Evolutionary conservation across 1,140 invertebrate genomes (phyloP), one percentile per base, ranked within the genome.

Genomic region (Druon quercuslanigerum): DNA sequence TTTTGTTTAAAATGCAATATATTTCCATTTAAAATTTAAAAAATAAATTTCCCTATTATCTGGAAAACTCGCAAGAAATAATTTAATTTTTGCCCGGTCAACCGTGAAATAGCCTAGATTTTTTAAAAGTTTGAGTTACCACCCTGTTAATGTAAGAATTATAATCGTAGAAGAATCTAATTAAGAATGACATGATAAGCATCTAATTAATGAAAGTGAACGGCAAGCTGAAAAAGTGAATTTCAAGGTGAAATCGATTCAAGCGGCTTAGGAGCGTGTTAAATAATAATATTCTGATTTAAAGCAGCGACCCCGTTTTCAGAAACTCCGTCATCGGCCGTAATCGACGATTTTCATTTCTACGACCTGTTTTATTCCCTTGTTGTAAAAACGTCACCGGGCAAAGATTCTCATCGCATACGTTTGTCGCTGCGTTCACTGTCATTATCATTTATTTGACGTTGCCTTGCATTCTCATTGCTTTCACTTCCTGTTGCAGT

Each of bases 371-470:
- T 66, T 66, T 66, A 40, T 40, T 57, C 19, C 16, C 33, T 66
- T 20, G 57, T 66, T 40, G 60, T 66, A 73, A 73, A 73, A 73
- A 75, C 51, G 60, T 57, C 74, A 70, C 16, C 3, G 17, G 51
- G n/a, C 50, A 70, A 50, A 70, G 72, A 51, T 66, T 66, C 46
- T 51, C 50, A 12, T 54, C 70, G 51, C 51, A 25, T 54, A 51
- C 25, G 11, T 51, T 20, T 70, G n/a, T 51, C 50, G n/a, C 12
- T 14, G 25, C 60, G 14, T 66, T 66, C 60, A 66, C 60, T 66
- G 60, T 40, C 60, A 66, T 66, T 66, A 66, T 66, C 60, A 66
- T 66, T 66, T 66, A 66, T 66, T 33, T 40, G 60, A 66, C 60
- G 60, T 7, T 66, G 25, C 33, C n/a, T 40, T 46, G 60, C 60